Evolutionary conservation across 2,113 vertebrate species (phyloP).

Genomic region (Vicugna pacos): DNA sequence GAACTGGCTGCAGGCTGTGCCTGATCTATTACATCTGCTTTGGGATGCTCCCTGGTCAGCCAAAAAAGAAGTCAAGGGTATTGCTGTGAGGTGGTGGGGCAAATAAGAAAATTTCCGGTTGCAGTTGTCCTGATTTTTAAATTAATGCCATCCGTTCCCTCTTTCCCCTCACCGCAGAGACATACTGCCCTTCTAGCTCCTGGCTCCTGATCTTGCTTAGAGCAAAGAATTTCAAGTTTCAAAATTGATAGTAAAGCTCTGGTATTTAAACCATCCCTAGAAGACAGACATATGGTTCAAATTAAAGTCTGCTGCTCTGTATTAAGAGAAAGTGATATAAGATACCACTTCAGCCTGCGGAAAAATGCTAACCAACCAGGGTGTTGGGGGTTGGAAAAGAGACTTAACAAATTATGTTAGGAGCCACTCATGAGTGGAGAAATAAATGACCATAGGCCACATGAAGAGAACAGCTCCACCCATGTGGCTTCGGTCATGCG

Average conservation of each 20-base stretch:
- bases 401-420: constrained; percentile 32
- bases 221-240: constrained; percentile 63
- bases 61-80: constrained; percentile 14
- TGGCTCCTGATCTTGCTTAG: constrained; percentile 7
- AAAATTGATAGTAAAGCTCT: constrained; percentile 55
- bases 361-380: constrained; percentile 46
- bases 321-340: constrained; percentile 45
- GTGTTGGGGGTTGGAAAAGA: constrained; percentile 51
- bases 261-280: constrained; percentile 56
- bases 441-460: constrained; percentile 43
- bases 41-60: constrained; percentile 44
- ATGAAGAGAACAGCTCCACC: background rate
- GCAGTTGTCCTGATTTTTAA: constrained; percentile 13
- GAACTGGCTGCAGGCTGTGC: background rate
- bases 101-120: constrained; percentile 41
- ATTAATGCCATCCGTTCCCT: background rate
- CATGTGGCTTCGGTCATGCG: background rate
- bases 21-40: constrained; percentile 54
- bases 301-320: constrained; percentile 63
- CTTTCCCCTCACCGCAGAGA: background rate
- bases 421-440: constrained; percentile 36
- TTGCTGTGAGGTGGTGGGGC: constrained; percentile 31
- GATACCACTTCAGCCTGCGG: constrained; percentile 55
- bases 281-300: constrained; percentile 67
- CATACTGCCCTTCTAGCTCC: background rate